Evolutionary conservation across 2,888 invertebrate genomes (phyloP), one percentile per base, ranked within the genome.

Genomic region (Trilocha varians): DNA sequence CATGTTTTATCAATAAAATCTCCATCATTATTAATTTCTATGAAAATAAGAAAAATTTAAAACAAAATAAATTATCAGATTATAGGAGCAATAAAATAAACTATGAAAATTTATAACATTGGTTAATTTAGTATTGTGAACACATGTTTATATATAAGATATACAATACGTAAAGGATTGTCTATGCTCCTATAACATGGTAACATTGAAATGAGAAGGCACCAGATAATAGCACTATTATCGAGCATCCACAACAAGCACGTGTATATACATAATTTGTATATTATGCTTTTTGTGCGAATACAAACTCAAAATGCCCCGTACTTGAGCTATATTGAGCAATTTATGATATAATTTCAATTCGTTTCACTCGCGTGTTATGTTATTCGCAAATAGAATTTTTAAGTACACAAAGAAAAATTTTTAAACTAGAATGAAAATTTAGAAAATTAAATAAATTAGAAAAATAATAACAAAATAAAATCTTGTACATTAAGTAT

Each of bases 321-420:
- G 48, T 54, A 57, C 55, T 79, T 78, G 74, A 82, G 79, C 78
- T 66, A 56, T 56, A 62, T 82, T 84, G 84, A 84, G 84, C 84
- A 80, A 75, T 59, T 50, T 57, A 53, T 50, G 53, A 40, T 47
- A 49, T 46, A 52, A 51, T 48, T 48, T 44, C 50, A 47, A 50
- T 45, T 46, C 48, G 51, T 52, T 51, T 42, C 43, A 57, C 60
- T 62, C 60, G 43, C 49, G 64, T 64, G 58, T 52, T 62, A 61
- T 61, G 59, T 55, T 50, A 49, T 41, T 43, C 33, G 39, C 41
- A 50, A 48, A 37, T 38, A 45, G 48, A 53, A 47, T 40, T 48
- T 62, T 72, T 74, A 74, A 74, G 74, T 74, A 74, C 73, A 69
- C 57, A 50, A 55, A 57, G 53, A 55, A 53, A 50, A 50, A 57